Evolutionary conservation across 2,888 invertebrate genomes (phyloP).

Genomic region (Oxyscelio sp.): DNA sequence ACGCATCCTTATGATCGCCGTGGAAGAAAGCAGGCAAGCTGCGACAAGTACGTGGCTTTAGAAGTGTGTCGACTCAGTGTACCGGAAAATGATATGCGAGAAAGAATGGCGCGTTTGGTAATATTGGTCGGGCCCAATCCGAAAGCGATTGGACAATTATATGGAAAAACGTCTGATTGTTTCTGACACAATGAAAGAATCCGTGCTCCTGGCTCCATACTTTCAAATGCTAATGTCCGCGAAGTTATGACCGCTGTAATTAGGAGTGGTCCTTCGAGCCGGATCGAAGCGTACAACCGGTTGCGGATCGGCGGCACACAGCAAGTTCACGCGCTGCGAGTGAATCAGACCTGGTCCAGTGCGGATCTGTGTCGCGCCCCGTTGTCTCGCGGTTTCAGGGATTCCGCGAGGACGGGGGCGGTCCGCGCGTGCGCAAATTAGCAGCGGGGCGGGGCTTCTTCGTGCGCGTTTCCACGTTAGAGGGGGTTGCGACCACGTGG

Average conservation of each 20-base stretch:
- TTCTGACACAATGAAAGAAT: constrained; percentile 20
- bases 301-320: constrained; percentile 39
- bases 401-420: constrained; percentile 77
- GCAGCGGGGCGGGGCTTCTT: constrained; percentile 79
- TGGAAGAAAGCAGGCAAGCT: constrained; percentile 20
- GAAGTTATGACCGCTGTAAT: neutral
- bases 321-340: constrained; percentile 57
- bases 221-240: constrained; percentile 29
- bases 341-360: constrained; percentile 67
- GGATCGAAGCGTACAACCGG: constrained; percentile 9
- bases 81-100: constrained; percentile 51
- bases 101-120: constrained; percentile 46
- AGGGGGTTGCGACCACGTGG: constrained; percentile 85
- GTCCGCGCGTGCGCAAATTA: constrained; percentile 81
- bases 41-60: neutral
- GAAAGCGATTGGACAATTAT: constrained; percentile 35
- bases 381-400: constrained; percentile 51
- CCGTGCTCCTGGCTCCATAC: constrained; percentile 5
- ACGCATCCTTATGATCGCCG: constrained; percentile 46
- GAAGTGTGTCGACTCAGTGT: constrained; percentile 54
- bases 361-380: constrained; percentile 68
- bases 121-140: constrained; percentile 39
- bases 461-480: constrained; percentile 48
- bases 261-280: neutral
- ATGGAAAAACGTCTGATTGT: constrained; percentile 40